A percentile compares a stretch with the other conserved stretches of the same genome.
These are phyloP conservation scores for Aspidiotus destructor DNA, from an alignment of 2,888 invertebrate species.

Conservation along the genomic window DNA sequence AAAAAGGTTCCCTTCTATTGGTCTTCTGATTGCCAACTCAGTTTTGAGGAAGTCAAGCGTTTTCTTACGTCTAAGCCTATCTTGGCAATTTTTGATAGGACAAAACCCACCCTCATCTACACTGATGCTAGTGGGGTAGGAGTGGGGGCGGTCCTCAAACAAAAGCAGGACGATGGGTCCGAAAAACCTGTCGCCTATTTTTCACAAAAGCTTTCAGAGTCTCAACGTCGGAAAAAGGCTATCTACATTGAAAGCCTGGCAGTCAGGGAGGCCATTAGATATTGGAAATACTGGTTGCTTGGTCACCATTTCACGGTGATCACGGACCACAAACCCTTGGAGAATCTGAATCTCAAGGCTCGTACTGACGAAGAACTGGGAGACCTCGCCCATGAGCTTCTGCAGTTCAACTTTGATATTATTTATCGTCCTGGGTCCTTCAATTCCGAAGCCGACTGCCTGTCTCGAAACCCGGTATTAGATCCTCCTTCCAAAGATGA, in stretches of 20 bases:
- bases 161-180: no score
- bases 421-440: conserved; percentile 35
- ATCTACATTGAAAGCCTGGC: conserved; percentile 24
- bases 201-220: no score
- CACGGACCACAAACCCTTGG: conserved; percentile 35
- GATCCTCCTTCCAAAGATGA: conserved; percentile 12
- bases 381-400: conserved; percentile 36
- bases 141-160: no score
- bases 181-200: no score
- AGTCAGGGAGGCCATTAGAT: conserved; percentile 29
- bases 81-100: background rate
- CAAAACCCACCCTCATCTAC: no score
- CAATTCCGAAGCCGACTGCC: conserved; percentile 33
- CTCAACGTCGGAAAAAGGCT: no score
- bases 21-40: conserved; percentile 35
- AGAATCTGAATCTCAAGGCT: conserved; percentile 35
- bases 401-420: conserved; percentile 36
- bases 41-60: conserved; percentile 27
- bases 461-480: no score
- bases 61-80: conserved; percentile 34
- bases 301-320: conserved; percentile 25
- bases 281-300: conserved; percentile 33
- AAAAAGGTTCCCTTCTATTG: conserved; percentile 31
- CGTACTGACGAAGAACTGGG: conserved; percentile 36
- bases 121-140: no score